These are phyloP conservation scores for Xylocopa sonorina DNA, from an alignment of 1,140 invertebrate species.

Conservation along the genomic window DNA sequence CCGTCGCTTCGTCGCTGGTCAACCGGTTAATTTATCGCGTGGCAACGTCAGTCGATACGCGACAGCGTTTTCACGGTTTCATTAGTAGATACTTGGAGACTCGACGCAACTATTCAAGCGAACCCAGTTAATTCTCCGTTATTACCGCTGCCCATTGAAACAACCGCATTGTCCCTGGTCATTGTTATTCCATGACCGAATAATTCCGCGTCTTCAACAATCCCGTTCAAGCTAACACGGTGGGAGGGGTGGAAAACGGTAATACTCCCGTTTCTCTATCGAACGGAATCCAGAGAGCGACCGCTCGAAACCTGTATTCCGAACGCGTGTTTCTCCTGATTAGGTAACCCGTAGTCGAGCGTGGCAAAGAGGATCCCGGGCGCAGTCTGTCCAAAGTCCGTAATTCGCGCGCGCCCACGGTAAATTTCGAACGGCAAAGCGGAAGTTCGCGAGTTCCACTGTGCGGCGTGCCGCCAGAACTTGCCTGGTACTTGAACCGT, in stretches of 20 bases:
- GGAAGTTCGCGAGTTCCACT: background rate
- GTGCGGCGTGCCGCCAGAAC: background rate
- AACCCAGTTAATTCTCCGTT: background rate
- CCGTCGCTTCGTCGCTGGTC: too few species aligned
- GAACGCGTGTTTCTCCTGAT: background rate
- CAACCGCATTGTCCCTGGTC: background rate
- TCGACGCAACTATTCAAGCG: background rate
- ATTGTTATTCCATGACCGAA: background rate
- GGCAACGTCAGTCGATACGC: too few species aligned
- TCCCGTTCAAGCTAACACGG: background rate
- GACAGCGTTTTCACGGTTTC: background rate
- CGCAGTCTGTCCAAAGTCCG: background rate
- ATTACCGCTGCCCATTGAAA: background rate
- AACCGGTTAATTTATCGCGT: too few species aligned
- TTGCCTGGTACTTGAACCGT: conserved; percentile 1
- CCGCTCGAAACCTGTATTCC: background rate
- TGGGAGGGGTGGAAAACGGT: background rate
- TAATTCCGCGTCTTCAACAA: background rate
- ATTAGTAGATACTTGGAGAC: background rate
- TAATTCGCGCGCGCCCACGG: background rate
- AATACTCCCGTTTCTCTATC: background rate
- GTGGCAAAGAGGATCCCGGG: too few species aligned
- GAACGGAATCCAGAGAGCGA: background rate
- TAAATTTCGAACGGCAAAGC: background rate
- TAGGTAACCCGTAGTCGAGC: background rate